Conservation (phyloP, 2,888 invertebrate species). For the Scaptomyza caliginosa region DNA sequence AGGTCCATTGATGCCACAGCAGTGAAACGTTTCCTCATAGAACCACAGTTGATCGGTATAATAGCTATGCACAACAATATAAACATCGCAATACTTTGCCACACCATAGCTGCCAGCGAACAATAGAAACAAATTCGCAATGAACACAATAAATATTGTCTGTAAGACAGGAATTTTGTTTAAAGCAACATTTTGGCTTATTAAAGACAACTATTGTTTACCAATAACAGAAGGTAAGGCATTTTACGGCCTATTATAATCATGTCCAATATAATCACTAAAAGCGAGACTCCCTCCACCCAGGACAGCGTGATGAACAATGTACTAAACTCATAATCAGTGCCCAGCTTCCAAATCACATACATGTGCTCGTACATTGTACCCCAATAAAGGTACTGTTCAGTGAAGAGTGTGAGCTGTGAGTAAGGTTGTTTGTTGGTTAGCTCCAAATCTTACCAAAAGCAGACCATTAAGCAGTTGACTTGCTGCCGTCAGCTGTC, state of each 20-base stretch:
- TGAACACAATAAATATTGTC: conserved; percentile 1
- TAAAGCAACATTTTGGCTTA: too few species aligned
- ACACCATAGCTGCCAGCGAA: conserved; percentile 35
- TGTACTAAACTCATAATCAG: neutral
- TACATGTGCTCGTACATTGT: conserved; percentile 35
- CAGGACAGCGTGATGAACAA: conserved; percentile 28
- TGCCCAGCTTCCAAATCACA: conserved; percentile 12
- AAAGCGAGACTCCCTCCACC: conserved; percentile 26
- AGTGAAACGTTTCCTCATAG: conserved; percentile 29
- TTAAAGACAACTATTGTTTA: conserved; percentile 15
- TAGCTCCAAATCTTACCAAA: conserved; percentile 28
- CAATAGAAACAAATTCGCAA: conserved; percentile 13
- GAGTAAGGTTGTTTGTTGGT: neutral
- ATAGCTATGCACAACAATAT: conserved; percentile 41
- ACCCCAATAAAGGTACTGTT: conserved; percentile 37
- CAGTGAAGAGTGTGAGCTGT: neutral
- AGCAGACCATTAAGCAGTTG: conserved; percentile 36
- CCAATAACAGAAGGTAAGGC: conserved; percentile 1
- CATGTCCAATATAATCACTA: conserved; percentile 15
- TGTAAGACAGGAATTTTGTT: neutral
- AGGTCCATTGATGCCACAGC: conserved; percentile 52
- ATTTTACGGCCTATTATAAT: conserved; percentile 5
- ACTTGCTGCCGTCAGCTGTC: conserved; percentile 37
- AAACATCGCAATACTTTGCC: conserved; percentile 31
- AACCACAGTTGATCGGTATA: conserved; percentile 13